Evolutionary conservation across 2,797 vertebrate species (phyloP).

Genomic region (Acrocephalus scirpaceus): DNA sequence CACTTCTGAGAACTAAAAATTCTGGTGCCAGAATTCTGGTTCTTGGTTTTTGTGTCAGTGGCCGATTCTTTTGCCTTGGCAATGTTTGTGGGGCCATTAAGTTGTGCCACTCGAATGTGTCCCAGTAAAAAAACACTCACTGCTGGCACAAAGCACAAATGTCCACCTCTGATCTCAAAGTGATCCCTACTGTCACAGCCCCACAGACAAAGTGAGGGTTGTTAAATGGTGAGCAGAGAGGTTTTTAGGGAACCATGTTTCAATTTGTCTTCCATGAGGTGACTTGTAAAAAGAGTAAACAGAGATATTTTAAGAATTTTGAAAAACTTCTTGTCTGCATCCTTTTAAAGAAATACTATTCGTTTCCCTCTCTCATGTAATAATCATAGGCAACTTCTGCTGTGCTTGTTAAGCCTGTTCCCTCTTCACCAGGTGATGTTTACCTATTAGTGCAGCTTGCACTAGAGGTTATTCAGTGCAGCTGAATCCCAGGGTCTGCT

Average conservation of each 20-base stretch:
- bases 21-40: not conserved
- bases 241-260: not conserved
- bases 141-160: not conserved
- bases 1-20: not conserved
- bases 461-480: not conserved
- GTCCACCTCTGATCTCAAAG: not conserved
- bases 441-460: not conserved
- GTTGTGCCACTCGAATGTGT: not conserved
- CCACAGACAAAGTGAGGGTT: not conserved
- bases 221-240: not conserved
- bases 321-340: not conserved
- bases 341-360: not conserved
- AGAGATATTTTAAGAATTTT: not conserved
- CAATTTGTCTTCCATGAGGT: not conserved
- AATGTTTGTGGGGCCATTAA: not conserved
- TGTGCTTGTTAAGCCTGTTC: not conserved
- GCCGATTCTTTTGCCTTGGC: not conserved
- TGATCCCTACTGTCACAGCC: not conserved
- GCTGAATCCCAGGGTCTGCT: not conserved
- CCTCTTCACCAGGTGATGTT: not conserved
- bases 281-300: not conserved
- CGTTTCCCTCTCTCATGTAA: not conserved
- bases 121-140: fast-evolving
- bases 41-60: not conserved
- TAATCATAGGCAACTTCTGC: not conserved